Evolutionary conservation across 1,140 invertebrate genomes (phyloP).

Genomic region (Cecropterus lyciades): DNA sequence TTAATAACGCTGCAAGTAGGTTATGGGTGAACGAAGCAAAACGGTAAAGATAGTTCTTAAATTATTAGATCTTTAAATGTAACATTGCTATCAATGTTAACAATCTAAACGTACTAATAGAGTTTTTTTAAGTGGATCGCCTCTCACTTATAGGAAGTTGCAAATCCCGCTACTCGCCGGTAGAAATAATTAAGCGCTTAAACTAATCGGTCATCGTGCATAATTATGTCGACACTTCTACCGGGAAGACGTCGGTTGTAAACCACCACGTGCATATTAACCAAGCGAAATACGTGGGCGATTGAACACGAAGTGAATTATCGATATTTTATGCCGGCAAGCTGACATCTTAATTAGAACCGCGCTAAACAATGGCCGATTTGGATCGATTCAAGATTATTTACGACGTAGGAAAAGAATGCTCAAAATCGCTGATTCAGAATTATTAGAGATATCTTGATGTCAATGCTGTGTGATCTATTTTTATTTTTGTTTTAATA

Average conservation of each 20-base stretch:
- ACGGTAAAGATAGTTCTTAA: no score
- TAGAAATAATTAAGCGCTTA: background rate
- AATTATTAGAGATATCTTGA: background rate
- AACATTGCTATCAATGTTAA: no score
- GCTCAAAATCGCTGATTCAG: background rate
- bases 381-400: constrained; percentile 15
- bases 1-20: no score
- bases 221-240: constrained; percentile 1
- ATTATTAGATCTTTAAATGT: no score
- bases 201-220: constrained; percentile 7
- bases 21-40: no score
- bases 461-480: constrained; percentile 1
- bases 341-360: constrained; percentile 25
- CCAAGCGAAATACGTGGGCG: constrained; percentile 10
- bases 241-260: constrained; percentile 7
- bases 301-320: constrained; percentile 29
- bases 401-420: constrained; percentile 9
- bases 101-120: no score
- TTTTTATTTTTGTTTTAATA: background rate
- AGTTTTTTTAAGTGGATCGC: no score
- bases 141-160: no score
- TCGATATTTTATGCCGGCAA: constrained; percentile 28
- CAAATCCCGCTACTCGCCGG: no score
- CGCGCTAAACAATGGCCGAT: constrained; percentile 13
- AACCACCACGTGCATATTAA: constrained; percentile 17